Evolutionary conservation across 1,140 invertebrate species (phyloP).

Genomic region (Probaryconus sp.): DNA sequence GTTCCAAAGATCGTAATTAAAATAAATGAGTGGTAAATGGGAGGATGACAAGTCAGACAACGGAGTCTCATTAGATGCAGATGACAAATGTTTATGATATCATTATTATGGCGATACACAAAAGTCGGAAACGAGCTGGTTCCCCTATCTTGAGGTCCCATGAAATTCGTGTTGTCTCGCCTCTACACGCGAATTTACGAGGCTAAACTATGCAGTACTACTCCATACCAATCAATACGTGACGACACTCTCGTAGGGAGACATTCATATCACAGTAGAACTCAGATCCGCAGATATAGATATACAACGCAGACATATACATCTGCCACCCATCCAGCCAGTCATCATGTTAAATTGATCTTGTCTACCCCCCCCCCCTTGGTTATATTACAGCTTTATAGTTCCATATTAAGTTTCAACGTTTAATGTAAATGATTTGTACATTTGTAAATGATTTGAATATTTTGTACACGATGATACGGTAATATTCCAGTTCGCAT

Average conservation of each 20-base stretch:
- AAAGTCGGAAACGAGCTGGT: conserved; percentile 37
- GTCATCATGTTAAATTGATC: conserved; percentile 42
- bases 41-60: conserved; percentile 3
- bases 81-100: conserved; percentile 61
- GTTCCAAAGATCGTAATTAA: not conserved
- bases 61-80: conserved; percentile 51
- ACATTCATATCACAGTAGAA: conserved; percentile 56
- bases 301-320: conserved; percentile 26
- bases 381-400: conserved; percentile 23
- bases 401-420: conserved; percentile 18
- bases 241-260: conserved; percentile 54
- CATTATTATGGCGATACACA: conserved; percentile 50
- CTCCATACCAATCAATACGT: conserved; percentile 62
- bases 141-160: conserved; percentile 30
- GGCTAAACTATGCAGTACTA: conserved; percentile 49
- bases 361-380: conserved; percentile 15
- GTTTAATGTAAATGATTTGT: not conserved
- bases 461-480: too few species aligned
- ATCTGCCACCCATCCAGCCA: conserved; percentile 23
- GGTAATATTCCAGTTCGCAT: too few species aligned
- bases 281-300: conserved; percentile 40
- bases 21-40: conserved; percentile 22
- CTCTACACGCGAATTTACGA: conserved; percentile 43
- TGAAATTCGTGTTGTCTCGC: conserved; percentile 46
- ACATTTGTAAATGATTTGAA: too few species aligned